Percentiles rank a stretch among this genome's conserved stretches.
phyloP scores from a whole-genome alignment of 1,140 invertebrate species.

The Oppia nitens region DNA sequence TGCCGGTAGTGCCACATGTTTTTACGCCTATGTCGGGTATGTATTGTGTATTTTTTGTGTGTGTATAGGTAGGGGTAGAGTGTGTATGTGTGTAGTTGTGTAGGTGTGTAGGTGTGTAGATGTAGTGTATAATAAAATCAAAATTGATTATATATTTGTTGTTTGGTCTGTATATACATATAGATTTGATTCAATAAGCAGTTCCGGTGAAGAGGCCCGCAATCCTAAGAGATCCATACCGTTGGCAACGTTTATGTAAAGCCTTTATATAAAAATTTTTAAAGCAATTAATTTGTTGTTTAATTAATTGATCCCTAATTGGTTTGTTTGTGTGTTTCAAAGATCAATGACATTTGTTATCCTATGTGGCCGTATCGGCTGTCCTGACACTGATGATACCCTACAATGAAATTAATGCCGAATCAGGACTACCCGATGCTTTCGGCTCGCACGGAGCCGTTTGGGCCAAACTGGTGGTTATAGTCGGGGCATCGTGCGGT shows the following conservation, averaged over 20 bases:
- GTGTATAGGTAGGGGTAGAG: too few species aligned
- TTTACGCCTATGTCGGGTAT: constrained; percentile 73
- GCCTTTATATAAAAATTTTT: neutral
- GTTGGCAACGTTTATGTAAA: constrained; percentile 43
- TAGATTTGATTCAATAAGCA: constrained; percentile 68
- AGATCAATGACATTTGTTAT: constrained; percentile 63
- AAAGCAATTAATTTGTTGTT: too few species aligned
- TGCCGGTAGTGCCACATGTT: constrained; percentile 62
- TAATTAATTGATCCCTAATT: neutral
- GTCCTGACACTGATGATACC: constrained; percentile 69
- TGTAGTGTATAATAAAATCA: too few species aligned
- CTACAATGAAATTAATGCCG: constrained; percentile 47
- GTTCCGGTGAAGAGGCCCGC: constrained; percentile 65
- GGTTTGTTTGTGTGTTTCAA: too few species aligned
- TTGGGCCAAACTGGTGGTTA: constrained; percentile 75
- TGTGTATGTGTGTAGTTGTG: too few species aligned
- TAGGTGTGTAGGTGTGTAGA: too few species aligned
- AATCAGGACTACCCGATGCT: constrained; percentile 65
- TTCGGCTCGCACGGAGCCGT: constrained; percentile 40
- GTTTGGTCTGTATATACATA: too few species aligned
- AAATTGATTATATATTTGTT: too few species aligned
- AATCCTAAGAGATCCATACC: constrained; percentile 60
- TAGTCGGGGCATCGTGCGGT: constrained; percentile 68
- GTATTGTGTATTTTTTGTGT: too few species aligned
- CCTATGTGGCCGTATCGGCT: constrained; percentile 60